These are phyloP conservation scores for Lasioglossum albipes DNA, from an alignment of 1,140 invertebrate genomes.

Conservation along the genomic window DNA sequence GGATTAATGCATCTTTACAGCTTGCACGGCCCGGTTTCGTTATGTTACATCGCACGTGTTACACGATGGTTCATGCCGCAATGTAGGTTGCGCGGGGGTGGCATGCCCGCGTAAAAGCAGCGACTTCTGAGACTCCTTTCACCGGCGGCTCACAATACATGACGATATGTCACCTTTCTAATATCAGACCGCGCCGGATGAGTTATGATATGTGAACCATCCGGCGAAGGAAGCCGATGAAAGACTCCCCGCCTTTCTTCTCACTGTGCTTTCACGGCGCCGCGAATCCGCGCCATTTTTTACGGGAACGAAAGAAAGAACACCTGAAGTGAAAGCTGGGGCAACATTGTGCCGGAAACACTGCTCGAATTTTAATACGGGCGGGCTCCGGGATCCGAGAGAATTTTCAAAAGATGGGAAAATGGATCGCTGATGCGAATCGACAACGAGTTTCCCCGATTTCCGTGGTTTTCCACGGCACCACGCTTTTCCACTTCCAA, in stretches of 20 bases:
- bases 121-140: slow-evolving; percentile 20
- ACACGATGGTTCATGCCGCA: not conserved
- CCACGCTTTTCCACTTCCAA: no score
- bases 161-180: slow-evolving; percentile 45
- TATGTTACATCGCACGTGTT: not conserved
- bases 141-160: slow-evolving; percentile 17
- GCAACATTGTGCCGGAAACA: slow-evolving; percentile 10
- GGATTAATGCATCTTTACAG: slow-evolving; percentile 43
- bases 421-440: no score
- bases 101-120: not conserved
- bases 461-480: no score
- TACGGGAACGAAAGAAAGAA: not conserved
- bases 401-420: no score
- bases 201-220: slow-evolving; percentile 28
- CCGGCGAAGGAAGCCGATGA: slow-evolving; percentile 14
- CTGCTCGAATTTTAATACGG: not conserved
- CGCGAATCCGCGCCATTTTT: not conserved
- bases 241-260: not conserved
- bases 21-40: slow-evolving; percentile 8
- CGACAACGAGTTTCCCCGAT: not conserved
- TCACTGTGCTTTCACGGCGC: not conserved
- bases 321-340: not conserved
- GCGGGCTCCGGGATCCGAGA: no score
- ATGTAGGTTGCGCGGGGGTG: not conserved
- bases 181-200: slow-evolving; percentile 39